Percentiles rank a stretch among this genome's conserved stretches.
Evolutionary conservation across 2,113 vertebrate genomes (phyloP).

Genomic region (Ceyx melanurus): DNA sequence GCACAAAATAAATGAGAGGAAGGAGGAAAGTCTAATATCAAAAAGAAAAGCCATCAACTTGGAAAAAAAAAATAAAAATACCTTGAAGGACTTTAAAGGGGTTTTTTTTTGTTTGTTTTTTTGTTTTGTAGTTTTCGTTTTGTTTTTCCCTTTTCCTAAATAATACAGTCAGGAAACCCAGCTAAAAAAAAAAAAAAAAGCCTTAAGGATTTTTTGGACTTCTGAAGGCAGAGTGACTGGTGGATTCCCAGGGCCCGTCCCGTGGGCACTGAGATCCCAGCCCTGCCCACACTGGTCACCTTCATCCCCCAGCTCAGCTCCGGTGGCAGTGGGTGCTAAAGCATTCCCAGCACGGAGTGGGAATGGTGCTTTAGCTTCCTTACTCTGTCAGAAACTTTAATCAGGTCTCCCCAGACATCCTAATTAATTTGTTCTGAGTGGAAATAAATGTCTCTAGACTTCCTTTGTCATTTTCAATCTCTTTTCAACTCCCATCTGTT

Average conservation of each 20-base stretch:
- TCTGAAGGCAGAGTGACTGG: neutral
- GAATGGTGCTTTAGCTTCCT: neutral
- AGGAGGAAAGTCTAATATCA: neutral
- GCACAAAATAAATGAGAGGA: neutral
- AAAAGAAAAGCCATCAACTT: neutral
- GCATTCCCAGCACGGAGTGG: neutral
- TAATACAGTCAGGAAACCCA: neutral
- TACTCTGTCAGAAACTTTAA: neutral
- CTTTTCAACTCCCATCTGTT: constrained; percentile 65
- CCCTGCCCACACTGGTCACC: neutral
- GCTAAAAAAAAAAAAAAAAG: neutral
- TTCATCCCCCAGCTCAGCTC: neutral
- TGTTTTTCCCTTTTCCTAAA: neutral
- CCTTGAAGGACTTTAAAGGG: neutral
- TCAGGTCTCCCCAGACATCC: constrained; percentile 47
- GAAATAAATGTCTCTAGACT: constrained; percentile 59
- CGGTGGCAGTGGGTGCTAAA: neutral
- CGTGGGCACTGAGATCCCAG: neutral
- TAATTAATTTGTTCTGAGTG: constrained; percentile 66
- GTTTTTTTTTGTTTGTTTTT: neutral
- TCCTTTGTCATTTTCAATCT: constrained; percentile 64
- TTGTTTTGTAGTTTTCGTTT: no score
- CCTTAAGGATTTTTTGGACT: neutral
- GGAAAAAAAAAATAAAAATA: neutral
- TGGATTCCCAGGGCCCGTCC: neutral